These are phyloP conservation scores for Drosophila hydei DNA, from an alignment of 1,140 invertebrate species.

Conservation along the genomic window DNA sequence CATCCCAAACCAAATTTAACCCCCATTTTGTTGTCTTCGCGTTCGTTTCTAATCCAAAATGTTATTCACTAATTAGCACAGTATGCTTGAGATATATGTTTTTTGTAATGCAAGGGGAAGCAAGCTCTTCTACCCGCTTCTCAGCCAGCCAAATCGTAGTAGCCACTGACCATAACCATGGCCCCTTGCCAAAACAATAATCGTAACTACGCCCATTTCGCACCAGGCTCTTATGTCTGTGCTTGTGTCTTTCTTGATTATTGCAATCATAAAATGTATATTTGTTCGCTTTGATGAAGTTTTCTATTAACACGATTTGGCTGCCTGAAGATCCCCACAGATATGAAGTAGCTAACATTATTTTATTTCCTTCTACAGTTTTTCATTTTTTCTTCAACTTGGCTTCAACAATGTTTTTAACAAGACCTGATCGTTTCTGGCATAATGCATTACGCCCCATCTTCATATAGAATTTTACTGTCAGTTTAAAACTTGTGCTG, in stretches of 20 bases:
- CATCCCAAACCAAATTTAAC: slow-evolving; percentile 10
- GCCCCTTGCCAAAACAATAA: slow-evolving; percentile 23
- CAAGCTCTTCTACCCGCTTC: background rate
- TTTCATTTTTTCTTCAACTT: background rate
- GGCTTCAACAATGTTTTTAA: slow-evolving; percentile 44
- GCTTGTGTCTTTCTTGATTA: slow-evolving; percentile 59
- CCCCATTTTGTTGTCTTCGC: slow-evolving; percentile 49
- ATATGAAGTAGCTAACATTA: slow-evolving; percentile 14
- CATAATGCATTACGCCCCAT: slow-evolving; percentile 56
- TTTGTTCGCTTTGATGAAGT: slow-evolving; percentile 53
- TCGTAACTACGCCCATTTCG: slow-evolving; percentile 28
- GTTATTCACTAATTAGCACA: slow-evolving; percentile 67
- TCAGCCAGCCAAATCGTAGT: slow-evolving; percentile 19
- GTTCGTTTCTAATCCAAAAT: slow-evolving; percentile 52
- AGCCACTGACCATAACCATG: slow-evolving; percentile 51
- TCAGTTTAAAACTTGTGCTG: slow-evolving; percentile 12
- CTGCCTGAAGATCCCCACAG: slow-evolving; percentile 11
- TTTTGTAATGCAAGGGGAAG: slow-evolving; percentile 37
- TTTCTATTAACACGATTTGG: slow-evolving; percentile 62
- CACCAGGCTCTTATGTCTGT: background rate
- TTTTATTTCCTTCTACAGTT: background rate
- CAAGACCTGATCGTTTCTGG: slow-evolving; percentile 64
- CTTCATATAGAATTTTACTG: slow-evolving; percentile 23
- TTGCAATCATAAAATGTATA: slow-evolving; percentile 74
- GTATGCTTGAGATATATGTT: slow-evolving; percentile 37